phyloP scores from a whole-genome alignment of 2,113 vertebrate species.

The Lasiurus cinereus region DNA sequence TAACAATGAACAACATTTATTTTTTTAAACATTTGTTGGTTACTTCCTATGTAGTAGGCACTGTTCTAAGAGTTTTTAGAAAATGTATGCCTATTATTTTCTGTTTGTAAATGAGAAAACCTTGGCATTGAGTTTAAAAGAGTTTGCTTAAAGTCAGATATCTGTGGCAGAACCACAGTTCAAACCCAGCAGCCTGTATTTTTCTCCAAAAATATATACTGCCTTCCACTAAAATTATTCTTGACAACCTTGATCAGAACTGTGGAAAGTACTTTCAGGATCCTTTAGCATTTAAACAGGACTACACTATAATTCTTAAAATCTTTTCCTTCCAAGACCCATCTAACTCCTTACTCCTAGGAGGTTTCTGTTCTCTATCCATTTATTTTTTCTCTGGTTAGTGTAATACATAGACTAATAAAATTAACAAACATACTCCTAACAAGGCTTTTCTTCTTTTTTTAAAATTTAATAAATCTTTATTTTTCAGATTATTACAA shows the following conservation, averaged over 20 bases:
- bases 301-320: not conserved
- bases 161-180: not conserved
- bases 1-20: not conserved
- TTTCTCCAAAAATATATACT: not conserved
- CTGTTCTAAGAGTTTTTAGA: not conserved
- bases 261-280: conserved; percentile 1
- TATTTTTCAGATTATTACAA: too few relatives aligned
- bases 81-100: not conserved
- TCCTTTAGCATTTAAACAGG: not conserved
- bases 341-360: not conserved
- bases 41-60: not conserved
- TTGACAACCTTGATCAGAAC: not conserved
- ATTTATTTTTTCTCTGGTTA: conserved; percentile 24
- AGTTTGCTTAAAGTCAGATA: conserved; percentile 3
- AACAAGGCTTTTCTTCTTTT: not conserved
- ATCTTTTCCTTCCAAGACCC: not conserved
- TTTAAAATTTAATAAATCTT: too few relatives aligned
- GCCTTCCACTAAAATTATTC: not conserved
- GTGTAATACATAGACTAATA: not conserved
- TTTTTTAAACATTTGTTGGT: not conserved
- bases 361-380: not conserved
- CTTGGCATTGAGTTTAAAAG: conserved; percentile 23
- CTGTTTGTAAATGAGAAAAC: conserved; percentile 17
- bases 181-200: not conserved
- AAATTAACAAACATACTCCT: not conserved